Conservation (phyloP, 2,888 invertebrate species). For the Torymus texanus region DNA sequence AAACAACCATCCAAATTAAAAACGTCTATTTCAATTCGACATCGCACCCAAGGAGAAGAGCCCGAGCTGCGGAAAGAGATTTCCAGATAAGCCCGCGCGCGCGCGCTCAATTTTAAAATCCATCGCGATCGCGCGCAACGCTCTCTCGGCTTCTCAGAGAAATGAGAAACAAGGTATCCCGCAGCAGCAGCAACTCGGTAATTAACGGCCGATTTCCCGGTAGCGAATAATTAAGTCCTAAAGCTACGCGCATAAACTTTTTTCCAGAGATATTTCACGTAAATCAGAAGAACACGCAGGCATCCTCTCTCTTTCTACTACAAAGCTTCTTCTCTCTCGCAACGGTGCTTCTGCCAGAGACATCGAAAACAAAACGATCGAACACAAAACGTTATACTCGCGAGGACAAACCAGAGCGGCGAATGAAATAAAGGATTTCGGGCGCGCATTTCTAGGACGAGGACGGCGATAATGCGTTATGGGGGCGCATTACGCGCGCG, state of each 20-base stretch:
- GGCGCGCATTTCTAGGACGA: slow-evolving; percentile 58
- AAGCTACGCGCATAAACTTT: slow-evolving; percentile 21
- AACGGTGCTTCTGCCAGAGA: background rate
- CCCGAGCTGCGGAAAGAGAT: slow-evolving; percentile 1
- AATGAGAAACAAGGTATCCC: slow-evolving; percentile 14
- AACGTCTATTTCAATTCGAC: background rate
- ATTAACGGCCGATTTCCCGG: slow-evolving; percentile 26
- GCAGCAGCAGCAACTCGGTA: background rate
- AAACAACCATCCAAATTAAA: slow-evolving; percentile 11
- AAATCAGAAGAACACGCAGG: slow-evolving; percentile 17
- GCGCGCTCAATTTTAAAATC: slow-evolving; percentile 18
- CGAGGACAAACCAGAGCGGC: slow-evolving; percentile 50
- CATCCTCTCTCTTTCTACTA: background rate
- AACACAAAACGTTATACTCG: background rate
- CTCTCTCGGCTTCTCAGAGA: background rate
- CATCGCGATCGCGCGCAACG: background rate
- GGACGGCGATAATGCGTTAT: slow-evolving; percentile 61
- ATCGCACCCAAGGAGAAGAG: too few relatives aligned
- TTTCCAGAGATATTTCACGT: slow-evolving; percentile 3
- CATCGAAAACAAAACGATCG: slow-evolving; percentile 26
- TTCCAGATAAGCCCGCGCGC: slow-evolving; percentile 19
- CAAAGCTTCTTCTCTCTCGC: background rate
- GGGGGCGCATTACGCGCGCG: slow-evolving; percentile 56
- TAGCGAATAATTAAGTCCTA: slow-evolving; percentile 39
- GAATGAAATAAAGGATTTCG: slow-evolving; percentile 58